Evolutionary conservation across 2,797 vertebrate genomes (phyloP).

Genomic region (Neosilurus hyrtlii): DNA sequence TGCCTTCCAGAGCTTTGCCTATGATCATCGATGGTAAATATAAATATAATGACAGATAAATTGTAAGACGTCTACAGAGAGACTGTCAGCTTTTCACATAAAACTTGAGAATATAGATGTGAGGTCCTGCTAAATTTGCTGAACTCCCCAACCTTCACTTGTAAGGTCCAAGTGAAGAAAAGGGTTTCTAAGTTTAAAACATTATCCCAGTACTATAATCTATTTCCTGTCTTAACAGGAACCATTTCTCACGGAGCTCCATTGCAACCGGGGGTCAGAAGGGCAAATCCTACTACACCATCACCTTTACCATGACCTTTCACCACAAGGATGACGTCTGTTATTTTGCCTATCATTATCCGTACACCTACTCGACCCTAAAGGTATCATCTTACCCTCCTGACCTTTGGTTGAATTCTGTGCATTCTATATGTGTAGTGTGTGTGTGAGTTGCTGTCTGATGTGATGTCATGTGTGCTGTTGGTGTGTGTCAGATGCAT

Average conservation of each 20-base stretch:
- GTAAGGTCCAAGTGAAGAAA: not conserved
- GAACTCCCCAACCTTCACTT: not conserved
- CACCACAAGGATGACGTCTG: constrained; percentile 95
- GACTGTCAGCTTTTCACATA: not conserved
- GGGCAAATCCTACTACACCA: constrained; percentile 95
- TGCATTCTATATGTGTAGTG: no score
- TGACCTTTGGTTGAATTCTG: constrained; percentile 65
- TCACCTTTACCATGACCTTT: constrained; percentile 91
- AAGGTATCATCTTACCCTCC: constrained; percentile 75
- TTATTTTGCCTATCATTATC: constrained; percentile 98
- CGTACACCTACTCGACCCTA: constrained; percentile 93
- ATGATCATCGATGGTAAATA: not conserved
- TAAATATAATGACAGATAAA: not conserved
- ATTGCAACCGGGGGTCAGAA: constrained; percentile 93
- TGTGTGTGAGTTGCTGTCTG: no score
- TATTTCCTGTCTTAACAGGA: constrained; percentile 69
- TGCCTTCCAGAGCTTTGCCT: no score
- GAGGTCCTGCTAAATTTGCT: not conserved
- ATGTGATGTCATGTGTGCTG: not conserved
- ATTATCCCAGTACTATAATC: not conserved
- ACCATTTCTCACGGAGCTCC: constrained; percentile 96
- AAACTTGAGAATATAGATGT: not conserved
- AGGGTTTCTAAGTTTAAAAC: no score
- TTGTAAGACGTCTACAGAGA: not conserved
- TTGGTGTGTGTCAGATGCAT: constrained; percentile 83